These are phyloP conservation scores for Prochilodus magdalenae DNA, from an alignment of 2,113 vertebrate species.

Conservation along the genomic window DNA sequence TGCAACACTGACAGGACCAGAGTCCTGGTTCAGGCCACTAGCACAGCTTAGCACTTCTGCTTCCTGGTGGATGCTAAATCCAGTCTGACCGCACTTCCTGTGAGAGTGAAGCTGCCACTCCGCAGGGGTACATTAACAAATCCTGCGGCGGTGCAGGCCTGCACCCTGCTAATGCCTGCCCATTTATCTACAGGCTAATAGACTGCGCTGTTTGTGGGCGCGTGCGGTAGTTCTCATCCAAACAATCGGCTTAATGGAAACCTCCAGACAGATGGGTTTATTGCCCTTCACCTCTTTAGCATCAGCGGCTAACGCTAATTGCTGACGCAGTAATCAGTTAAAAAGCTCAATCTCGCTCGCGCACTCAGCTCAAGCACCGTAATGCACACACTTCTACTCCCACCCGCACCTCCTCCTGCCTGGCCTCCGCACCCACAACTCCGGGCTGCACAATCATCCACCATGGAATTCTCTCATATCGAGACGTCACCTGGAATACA, in stretches of 20 bases:
- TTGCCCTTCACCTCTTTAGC: constrained; percentile 79
- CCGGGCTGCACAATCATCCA: no score
- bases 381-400: constrained; percentile 58
- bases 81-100: not conserved
- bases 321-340: constrained; percentile 82
- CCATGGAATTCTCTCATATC: no score
- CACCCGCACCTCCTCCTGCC: not conserved
- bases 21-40: not conserved
- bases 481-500: no score
- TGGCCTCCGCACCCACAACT: no score
- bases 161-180: not conserved
- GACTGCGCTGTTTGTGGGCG: not conserved
- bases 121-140: not conserved
- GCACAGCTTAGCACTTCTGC: not conserved
- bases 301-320: constrained; percentile 88
- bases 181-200: constrained; percentile 38
- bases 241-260: constrained; percentile 81
- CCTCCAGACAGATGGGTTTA: constrained; percentile 85
- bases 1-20: no score
- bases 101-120: not conserved
- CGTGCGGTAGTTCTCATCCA: constrained; percentile 39
- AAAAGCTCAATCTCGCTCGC: constrained; percentile 73
- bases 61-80: not conserved
- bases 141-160: not conserved
- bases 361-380: constrained; percentile 78